phyloP scores from a whole-genome alignment of 1,140 invertebrate species.

The Dinoponera quadriceps region DNA sequence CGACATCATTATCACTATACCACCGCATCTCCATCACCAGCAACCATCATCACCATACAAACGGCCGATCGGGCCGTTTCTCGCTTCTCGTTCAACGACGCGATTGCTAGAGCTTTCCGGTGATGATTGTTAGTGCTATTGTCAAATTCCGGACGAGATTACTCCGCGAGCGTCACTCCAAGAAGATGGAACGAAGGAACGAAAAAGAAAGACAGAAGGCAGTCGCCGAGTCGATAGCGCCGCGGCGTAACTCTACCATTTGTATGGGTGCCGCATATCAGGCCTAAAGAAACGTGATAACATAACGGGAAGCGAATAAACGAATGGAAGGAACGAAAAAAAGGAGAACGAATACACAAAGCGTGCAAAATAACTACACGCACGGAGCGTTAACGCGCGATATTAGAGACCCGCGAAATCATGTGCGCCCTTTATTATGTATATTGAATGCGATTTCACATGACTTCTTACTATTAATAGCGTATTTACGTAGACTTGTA shows the following conservation, averaged over 20 bases:
- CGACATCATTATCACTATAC: neutral
- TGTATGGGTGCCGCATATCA: conserved; percentile 47
- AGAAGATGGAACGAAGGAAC: conserved; percentile 57
- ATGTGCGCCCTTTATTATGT: conserved; percentile 41
- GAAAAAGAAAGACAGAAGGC: conserved; percentile 44
- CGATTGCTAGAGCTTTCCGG: conserved; percentile 1
- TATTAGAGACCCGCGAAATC: conserved; percentile 25
- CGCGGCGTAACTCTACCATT: conserved; percentile 38
- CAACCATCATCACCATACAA: neutral
- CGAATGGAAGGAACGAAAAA: conserved; percentile 2
- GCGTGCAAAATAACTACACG: too few relatives aligned
- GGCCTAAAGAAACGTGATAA: conserved; percentile 70
- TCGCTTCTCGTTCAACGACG: neutral
- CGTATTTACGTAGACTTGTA: conserved; percentile 55
- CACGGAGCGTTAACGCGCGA: neutral
- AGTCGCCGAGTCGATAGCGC: conserved; percentile 43
- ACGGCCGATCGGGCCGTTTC: neutral
- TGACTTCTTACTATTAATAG: conserved; percentile 54
- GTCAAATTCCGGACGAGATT: conserved; percentile 14
- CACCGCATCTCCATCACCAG: neutral
- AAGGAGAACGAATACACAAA: conserved; percentile 16
- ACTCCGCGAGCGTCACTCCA: conserved; percentile 7
- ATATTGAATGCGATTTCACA: conserved; percentile 54
- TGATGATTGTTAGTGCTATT: conserved; percentile 18
- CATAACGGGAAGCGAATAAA: neutral